Evolutionary conservation across 2,113 vertebrate species (phyloP), one percentile per base, ranked within the genome.

Genomic region (Oceanodroma tethys): DNA sequence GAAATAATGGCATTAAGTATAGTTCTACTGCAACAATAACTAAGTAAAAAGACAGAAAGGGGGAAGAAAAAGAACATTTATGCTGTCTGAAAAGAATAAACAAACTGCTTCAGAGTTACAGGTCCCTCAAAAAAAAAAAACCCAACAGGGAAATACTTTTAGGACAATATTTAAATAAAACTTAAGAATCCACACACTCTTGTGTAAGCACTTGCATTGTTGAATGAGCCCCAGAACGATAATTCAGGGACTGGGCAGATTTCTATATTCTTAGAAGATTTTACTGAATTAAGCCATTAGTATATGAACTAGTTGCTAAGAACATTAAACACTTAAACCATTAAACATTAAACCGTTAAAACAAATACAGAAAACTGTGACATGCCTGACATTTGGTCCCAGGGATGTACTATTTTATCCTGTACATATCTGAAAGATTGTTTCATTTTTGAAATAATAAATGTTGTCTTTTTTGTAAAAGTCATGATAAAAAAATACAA

Each of bases 401-500:
- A 45, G 26, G 15, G 30, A 73, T 19, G 20, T 4, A 47, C 21
- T 76, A 59, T 55, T 93, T 88, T 93, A 75, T 40, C 40, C 58
- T 78, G 16, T 7, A 93, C 17, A 19, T 60, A 58, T 32, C 22
- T 87, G 36, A 75, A n/a, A 90, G 19, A 56, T 10, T 17, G 30
- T 38, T 93, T 78, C 9, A 78, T 60, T 91, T 94, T 55, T 82
- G 1, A 79, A 88, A 95, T 85, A 91, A 81, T 48, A 85, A 67
- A 91, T 93, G 40, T 40, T 87, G 86, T 65, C 27, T 65, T 78
- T 95, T 93, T 91, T 62, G 78, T 72, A 82, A 74, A 94, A 78
- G 32, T 60, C 26, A 86, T 50, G 50, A 84, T 70, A 88, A 34
- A 95, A 95, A 82, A 96, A 93, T 84, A 94, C 11, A 87, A 81